These are phyloP conservation scores for Chloebia gouldiae DNA, from an alignment of 2,113 vertebrate genomes.

Conservation along the genomic window DNA sequence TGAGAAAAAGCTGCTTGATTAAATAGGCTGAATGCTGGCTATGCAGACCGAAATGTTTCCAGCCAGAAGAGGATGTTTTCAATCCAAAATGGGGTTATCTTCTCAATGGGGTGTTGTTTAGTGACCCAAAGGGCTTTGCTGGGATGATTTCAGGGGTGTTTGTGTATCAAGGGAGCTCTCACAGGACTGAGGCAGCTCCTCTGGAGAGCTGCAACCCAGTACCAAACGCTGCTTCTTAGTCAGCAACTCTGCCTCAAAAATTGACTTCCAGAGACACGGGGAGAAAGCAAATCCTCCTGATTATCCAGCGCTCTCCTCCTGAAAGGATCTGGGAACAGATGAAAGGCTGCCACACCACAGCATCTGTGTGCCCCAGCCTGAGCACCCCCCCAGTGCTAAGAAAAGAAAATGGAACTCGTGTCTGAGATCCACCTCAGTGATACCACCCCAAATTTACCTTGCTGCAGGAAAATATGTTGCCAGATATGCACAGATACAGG, in stretches of 20 bases:
- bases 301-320: not conserved
- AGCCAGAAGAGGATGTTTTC: not conserved
- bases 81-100: not conserved
- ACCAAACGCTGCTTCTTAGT: not conserved
- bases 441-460: not conserved
- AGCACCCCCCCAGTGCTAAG: not conserved
- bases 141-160: not conserved
- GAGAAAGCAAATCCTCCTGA: not conserved
- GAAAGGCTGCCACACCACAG: not conserved
- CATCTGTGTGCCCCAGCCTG: not conserved
- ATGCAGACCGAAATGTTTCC: not conserved
- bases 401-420: not conserved
- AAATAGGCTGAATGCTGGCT: not conserved
- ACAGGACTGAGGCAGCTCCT: not conserved
- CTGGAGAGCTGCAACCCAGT: not conserved
- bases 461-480: not conserved
- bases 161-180: not conserved
- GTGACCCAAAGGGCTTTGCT: not conserved
- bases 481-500: not conserved
- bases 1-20: not conserved
- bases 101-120: not conserved
- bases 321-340: not conserved
- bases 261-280: not conserved
- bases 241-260: not conserved
- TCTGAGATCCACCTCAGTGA: not conserved